phyloP scores from a whole-genome alignment of 2,113 vertebrate species.

The Indri indri region DNA sequence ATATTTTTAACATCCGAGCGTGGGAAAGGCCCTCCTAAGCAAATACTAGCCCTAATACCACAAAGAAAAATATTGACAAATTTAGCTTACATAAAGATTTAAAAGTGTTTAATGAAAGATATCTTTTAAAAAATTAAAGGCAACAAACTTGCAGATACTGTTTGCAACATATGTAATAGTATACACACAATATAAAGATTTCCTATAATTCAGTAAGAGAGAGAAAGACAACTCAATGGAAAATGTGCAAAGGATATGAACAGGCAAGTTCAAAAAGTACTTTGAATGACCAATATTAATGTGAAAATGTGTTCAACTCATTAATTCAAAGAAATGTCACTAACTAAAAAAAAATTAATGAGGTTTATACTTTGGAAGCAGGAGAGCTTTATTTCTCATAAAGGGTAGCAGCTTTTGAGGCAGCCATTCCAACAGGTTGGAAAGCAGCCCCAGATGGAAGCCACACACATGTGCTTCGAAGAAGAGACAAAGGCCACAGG shows the following conservation, averaged over 20 bases:
- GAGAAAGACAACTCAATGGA: not conserved
- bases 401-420: too few relatives aligned
- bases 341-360: too few relatives aligned
- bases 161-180: not conserved
- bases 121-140: not conserved
- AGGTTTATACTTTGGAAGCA: too few relatives aligned
- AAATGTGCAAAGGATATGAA: not conserved
- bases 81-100: not conserved
- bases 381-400: too few relatives aligned
- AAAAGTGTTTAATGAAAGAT: not conserved
- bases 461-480: too few relatives aligned
- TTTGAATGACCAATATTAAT: not conserved
- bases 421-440: too few relatives aligned
- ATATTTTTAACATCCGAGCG: not conserved
- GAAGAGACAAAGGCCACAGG: too few relatives aligned
- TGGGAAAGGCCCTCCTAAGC: not conserved
- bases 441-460: too few relatives aligned
- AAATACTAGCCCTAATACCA: not conserved
- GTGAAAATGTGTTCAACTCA: not conserved
- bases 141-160: not conserved
- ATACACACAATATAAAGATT: not conserved
- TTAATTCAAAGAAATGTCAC: constrained; percentile 1
- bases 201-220: not conserved
- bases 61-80: constrained; percentile 1
- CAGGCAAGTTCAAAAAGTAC: not conserved